These are phyloP conservation scores for Corythoichthys haematopterus DNA, from an alignment of 2,113 vertebrate genomes.

Conservation along the genomic window DNA sequence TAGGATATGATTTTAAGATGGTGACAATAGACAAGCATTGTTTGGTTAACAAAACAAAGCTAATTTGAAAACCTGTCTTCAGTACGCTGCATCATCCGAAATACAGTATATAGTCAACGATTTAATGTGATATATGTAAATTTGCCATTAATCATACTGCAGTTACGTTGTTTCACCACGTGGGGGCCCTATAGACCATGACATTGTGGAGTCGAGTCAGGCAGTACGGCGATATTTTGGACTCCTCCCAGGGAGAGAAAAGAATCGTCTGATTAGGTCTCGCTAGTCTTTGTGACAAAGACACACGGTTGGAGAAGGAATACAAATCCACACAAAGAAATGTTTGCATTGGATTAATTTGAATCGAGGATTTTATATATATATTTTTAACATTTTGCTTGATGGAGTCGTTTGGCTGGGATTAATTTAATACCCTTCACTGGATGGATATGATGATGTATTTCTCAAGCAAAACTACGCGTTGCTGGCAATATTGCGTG, in stretches of 20 bases:
- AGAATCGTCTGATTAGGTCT: neutral
- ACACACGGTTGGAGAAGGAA: neutral
- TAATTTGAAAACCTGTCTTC: neutral
- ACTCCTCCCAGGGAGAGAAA: slow-evolving; percentile 15
- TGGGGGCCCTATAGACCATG: slow-evolving; percentile 9
- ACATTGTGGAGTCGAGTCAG: neutral
- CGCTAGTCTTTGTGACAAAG: slow-evolving; percentile 10
- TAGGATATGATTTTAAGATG: neutral
- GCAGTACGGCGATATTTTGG: neutral
- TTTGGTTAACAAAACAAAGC: neutral
- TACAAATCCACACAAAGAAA: neutral
- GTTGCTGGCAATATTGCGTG: neutral
- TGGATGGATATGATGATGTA: slow-evolving; percentile 30
- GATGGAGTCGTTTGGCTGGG: neutral
- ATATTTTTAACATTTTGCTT: neutral
- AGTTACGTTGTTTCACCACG: slow-evolving; percentile 1
- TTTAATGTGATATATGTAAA: neutral
- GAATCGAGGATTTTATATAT: too few relatives aligned
- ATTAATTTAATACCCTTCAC: neutral
- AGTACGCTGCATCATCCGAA: too few relatives aligned
- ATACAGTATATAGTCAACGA: neutral
- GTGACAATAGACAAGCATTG: neutral
- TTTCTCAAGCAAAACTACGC: neutral
- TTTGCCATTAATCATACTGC: neutral
- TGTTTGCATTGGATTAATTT: neutral